Evolutionary conservation across 1,140 invertebrate species (phyloP), one percentile per base, ranked within the genome.

Genomic region (Dryas iulia): DNA sequence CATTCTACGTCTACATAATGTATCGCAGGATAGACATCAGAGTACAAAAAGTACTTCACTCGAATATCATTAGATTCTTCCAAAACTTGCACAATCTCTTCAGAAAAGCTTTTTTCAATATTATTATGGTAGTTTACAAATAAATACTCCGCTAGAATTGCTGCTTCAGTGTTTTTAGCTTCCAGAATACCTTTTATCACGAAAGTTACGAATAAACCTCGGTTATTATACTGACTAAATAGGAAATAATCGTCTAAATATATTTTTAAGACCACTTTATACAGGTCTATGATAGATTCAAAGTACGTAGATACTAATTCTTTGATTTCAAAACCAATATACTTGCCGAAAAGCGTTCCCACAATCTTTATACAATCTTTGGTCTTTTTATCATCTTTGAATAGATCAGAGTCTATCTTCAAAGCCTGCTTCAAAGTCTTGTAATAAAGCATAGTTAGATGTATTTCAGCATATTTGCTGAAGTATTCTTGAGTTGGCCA

Each of bases 361-460:
- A 86, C 77, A 2, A 71, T 66, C 18, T 81, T 64, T 30, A 77
- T 69, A n/a, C 74, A 78, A 7, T 82, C 72, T 4, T 58, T 66
- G 35, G 31, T 23, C 52, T 76, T 77, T 56, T 56, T 62, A 11
- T 47, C 23, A 26, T 81, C 59, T 8, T 72, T 62, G 39, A 84
- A 84, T 3, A 78, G 53, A 18, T 72, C 59, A 5, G 78, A 76
- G 21, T 74, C 68, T 24, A 74, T 47, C 67, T 78, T 75, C 1
- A 78, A n/a, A 28, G 72, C 61, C 18, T 80, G 72, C 39, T 72
- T 65, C 3, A 87, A 64, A 14, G 82, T 67, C 30, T 77, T 83
- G 33, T 66, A 82, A 62, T 83, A 89, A 10, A 81, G 61, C 76
- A 84, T 83, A 10, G 74, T 84, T n/a, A 84, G 66, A 57, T 86